phyloP scores from a whole-genome alignment of 2,797 vertebrate species.

The Sebastes matsubarae region DNA sequence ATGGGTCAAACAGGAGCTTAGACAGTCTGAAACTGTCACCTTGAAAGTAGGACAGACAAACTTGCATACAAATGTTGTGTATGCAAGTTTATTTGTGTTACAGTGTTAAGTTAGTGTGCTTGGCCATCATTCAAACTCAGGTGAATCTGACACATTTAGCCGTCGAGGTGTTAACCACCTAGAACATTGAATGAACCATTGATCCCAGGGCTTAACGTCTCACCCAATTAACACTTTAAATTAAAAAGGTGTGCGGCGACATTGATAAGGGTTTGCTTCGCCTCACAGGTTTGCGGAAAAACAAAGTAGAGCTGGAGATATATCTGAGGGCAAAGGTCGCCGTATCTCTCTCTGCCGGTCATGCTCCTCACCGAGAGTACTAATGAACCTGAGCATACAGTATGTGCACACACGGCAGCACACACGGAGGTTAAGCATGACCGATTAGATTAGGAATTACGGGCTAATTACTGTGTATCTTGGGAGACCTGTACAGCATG shows the following conservation, averaged over 20 bases:
- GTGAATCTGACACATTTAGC: conserved; percentile 6
- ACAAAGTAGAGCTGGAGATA: conserved; percentile 33
- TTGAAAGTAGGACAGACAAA: conserved; percentile 37
- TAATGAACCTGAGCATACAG: conserved; percentile 51
- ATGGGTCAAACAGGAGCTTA: conserved; percentile 49
- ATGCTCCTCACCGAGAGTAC: conserved; percentile 29
- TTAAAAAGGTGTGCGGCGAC: background rate
- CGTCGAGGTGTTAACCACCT: conserved; percentile 31
- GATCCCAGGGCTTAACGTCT: conserved; percentile 26
- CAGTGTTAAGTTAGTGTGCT: background rate
- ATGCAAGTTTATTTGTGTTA: background rate
- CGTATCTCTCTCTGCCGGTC: conserved; percentile 33
- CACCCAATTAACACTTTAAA: conserved; percentile 15
- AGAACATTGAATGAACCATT: conserved; percentile 13
- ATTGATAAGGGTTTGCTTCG: conserved; percentile 35
- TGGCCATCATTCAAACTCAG: background rate
- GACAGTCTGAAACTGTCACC: conserved; percentile 44
- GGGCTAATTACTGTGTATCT: conserved; percentile 72
- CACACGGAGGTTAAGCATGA: conserved; percentile 59
- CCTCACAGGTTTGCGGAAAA: background rate
- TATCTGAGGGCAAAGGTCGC: conserved; percentile 59
- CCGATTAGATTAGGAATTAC: conserved; percentile 75
- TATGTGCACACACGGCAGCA: background rate
- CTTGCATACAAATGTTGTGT: conserved; percentile 26
- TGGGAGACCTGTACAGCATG: conserved; percentile 64